These are phyloP conservation scores for Araneus ventricosus DNA, from an alignment of 1,140 invertebrate species.

Conservation along the genomic window DNA sequence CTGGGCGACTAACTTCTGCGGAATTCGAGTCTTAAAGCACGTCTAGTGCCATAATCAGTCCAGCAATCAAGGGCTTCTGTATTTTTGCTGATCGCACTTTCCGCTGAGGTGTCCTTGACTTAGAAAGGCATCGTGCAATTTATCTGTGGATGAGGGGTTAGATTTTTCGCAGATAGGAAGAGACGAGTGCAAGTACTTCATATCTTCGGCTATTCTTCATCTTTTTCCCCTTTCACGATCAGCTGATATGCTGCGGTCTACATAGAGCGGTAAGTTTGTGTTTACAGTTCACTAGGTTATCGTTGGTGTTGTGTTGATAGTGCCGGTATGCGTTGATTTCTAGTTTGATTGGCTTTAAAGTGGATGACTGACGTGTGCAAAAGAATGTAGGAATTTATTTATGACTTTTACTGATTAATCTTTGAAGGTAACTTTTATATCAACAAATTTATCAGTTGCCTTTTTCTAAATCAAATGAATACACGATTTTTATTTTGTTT, in stretches of 20 bases:
- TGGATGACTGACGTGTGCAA: not conserved
- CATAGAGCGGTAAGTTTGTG: slow-evolving; percentile 47
- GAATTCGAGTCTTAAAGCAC: slow-evolving; percentile 1
- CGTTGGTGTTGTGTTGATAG: not conserved
- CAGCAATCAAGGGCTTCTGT: not conserved
- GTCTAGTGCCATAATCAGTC: not conserved
- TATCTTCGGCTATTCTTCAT: slow-evolving; percentile 7
- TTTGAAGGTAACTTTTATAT: no score
- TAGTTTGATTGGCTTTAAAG: no score
- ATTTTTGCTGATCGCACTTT: slow-evolving; percentile 14
- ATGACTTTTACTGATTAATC: no score
- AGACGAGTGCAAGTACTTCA: slow-evolving; percentile 3
- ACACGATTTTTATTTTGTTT: no score
- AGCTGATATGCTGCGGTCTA: slow-evolving; percentile 23
- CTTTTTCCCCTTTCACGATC: not conserved
- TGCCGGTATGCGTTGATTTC: no score
- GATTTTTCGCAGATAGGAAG: not conserved
- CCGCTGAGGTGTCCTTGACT: not conserved
- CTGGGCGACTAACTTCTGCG: slow-evolving; percentile 31
- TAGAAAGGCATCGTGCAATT: not conserved
- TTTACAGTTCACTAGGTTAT: slow-evolving; percentile 36
- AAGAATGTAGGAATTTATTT: not conserved
- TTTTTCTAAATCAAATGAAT: no score
- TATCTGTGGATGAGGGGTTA: not conserved
- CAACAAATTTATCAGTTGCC: no score